Base-by-base conservation (phyloP, 1,140 invertebrate genomes). In the Bombus waltoni region DNA sequence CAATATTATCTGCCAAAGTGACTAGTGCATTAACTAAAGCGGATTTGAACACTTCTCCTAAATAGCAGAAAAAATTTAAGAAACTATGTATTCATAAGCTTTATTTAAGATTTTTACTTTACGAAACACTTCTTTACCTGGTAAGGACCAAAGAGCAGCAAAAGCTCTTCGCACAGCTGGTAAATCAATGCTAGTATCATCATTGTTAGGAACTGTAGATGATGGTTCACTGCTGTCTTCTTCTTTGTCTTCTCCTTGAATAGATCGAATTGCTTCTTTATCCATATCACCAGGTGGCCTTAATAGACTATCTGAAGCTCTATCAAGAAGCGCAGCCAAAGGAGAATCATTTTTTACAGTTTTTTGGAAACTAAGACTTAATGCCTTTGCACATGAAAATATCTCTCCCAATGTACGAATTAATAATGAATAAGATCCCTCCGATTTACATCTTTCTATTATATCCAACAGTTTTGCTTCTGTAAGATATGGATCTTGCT, bases 201-300 rank as follows among this genome's bases (percentile, higher is more conserved):
- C 95, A 32, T 93, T 92, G 57, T 93, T 94, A 92, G 92, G 96
- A 95, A 94, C 94, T 94, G 93, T 95, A 92, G 93, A 96, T 89
- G 93, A 95, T 88, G 94, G 96, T 95, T 95, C 95, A 75, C 95
- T 96, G 87, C 97, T 97, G 92, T 98, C 97, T 88, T 97, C 96
- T 94, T 98, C 98, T 93, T 98, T 98, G 88, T 98, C 98, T 93
- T 98, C 98, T 70, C 97, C 97, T 93, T 98, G 97, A 44, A 97
- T 93, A 32, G 96, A 96, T 78, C 97, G 94, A 80, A 97, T 95
- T 89, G 97, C 96, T 95, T 97, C 96, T 94, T 98, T 97, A 88
- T 96, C 96, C 38, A 97, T 92, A 91, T 95, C 94, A 40, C 94
- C 93, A 6, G 94, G 92, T 77, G 93, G 94, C 42, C 93, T 92